Base-by-base conservation (phyloP, 2,797 vertebrate species). In the Anableps anableps region DNA sequence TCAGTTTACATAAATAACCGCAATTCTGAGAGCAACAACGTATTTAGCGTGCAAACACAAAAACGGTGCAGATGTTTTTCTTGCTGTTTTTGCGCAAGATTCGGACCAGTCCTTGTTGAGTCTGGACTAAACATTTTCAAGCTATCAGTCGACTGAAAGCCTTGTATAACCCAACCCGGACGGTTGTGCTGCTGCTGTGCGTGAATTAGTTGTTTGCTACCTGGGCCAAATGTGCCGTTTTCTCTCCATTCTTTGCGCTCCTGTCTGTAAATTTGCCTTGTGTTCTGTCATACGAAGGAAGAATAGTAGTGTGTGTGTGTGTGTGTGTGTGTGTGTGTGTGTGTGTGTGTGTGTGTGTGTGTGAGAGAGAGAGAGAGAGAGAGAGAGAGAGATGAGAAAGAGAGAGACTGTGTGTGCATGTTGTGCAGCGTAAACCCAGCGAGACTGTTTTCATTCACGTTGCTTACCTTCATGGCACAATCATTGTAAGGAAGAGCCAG, bases 181-280 rank as follows among this genome's bases (percentile, higher is more conserved):
- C 17, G 87, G 75, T 41, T 55, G 51, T 55, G 23, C 7, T 66
- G 58, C 16, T 64, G 64, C 79, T 76, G 83, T 77, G 77, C 81
- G 80, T 80, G 76, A 83, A 88, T 75, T 81, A 80, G 83, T 80
- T 80, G 86, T 85, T 81, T 80, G 89, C 86, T 86, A 29, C 83
- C 82, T 86, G 82, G 76, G 84, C 80, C 89, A 87, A 81, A 76
- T 70, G 74, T 79, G 48, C 64, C 76, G 50, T 73, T 75, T 82
- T 72, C 26, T 29, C n/a, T 73, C 82, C 58, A 82, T 86, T 88
- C 75, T 86, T 85, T 85, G 77, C 66, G 55, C 84, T 85, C 81
- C 83, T 71, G 82, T 81, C 79, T 83, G 83, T 75, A 81, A 86
- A 78, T 89, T 91, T 89, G 62, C 82, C 79, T 87, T 81, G 86